A percentile compares a stretch with the other conserved stretches of the same genome.
Conservation (phyloP, 1,140 invertebrate genomes). For the Piezodorus guildinii region DNA sequence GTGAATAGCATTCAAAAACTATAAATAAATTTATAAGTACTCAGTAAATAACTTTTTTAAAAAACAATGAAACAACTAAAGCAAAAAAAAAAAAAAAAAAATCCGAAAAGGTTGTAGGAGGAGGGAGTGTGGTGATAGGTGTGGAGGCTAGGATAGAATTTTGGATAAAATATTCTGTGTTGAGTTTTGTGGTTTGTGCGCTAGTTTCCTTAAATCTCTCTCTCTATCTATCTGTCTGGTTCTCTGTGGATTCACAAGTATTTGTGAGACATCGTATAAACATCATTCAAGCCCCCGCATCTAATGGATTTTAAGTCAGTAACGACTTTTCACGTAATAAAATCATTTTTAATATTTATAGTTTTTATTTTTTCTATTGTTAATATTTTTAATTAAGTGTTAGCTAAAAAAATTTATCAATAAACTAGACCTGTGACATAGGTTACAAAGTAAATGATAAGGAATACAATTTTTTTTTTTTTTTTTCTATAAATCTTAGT, state of each 20-base stretch:
- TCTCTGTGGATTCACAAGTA: slow-evolving; percentile 2
- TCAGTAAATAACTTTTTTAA: background rate
- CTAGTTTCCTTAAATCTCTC: slow-evolving; percentile 7
- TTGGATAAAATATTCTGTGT: background rate
- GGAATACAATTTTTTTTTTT: no score
- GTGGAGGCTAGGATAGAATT: slow-evolving; percentile 9
- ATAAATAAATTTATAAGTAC: background rate
- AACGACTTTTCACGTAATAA: slow-evolving; percentile 12
- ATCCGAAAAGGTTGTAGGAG: background rate
- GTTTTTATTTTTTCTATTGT: slow-evolving; percentile 3
- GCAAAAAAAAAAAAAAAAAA: background rate
- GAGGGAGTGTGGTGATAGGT: background rate
- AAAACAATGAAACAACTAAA: background rate
- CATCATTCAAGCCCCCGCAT: slow-evolving; percentile 1
- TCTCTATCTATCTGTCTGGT: background rate
- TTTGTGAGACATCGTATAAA: background rate
- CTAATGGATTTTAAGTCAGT: slow-evolving; percentile 11
- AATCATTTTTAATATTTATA: background rate
- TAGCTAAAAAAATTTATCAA: background rate
- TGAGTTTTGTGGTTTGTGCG: slow-evolving; percentile 10
- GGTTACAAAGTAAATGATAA: no score
- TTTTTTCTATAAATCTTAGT: no score
- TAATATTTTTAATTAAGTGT: background rate
- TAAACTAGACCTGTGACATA: background rate
- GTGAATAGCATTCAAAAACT: background rate